These are phyloP conservation scores for Tipula unca DNA, from an alignment of 2,888 invertebrate species.

Conservation along the genomic window DNA sequence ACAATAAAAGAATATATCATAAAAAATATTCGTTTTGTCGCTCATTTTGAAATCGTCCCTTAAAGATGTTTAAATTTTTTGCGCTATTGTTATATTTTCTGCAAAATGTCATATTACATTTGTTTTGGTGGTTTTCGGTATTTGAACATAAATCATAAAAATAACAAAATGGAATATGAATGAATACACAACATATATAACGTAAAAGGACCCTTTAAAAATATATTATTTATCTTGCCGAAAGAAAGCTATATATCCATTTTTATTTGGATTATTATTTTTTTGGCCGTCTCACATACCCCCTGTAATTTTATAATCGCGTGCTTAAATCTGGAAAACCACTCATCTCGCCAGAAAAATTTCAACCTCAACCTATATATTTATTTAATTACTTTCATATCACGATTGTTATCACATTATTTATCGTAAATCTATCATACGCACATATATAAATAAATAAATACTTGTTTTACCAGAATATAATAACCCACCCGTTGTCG, in stretches of 20 bases:
- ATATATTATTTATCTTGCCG: not conserved
- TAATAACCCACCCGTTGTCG: not conserved
- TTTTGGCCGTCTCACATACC: not conserved
- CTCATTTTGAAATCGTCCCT: not conserved
- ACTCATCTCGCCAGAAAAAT: not conserved
- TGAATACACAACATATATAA: not conserved
- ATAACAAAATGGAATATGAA: conserved; percentile 8
- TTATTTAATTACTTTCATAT: not conserved
- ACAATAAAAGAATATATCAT: too few relatives aligned
- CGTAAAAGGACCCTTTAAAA: not conserved
- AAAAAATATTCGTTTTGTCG: not conserved
- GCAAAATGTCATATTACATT: not conserved
- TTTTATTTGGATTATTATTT: not conserved
- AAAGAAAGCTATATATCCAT: not conserved
- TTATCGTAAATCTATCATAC: not conserved
- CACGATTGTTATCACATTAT: not conserved
- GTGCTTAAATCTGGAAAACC: not conserved
- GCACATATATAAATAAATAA: not conserved
- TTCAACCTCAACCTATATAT: not conserved
- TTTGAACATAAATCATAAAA: conserved; percentile 8
- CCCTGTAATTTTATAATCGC: not conserved
- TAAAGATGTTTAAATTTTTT: not conserved
- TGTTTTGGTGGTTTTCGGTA: not conserved
- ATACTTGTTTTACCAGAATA: not conserved
- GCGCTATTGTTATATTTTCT: not conserved